Conservation (phyloP, 2,797 vertebrate species). For the Cichlasoma orientale region DNA sequence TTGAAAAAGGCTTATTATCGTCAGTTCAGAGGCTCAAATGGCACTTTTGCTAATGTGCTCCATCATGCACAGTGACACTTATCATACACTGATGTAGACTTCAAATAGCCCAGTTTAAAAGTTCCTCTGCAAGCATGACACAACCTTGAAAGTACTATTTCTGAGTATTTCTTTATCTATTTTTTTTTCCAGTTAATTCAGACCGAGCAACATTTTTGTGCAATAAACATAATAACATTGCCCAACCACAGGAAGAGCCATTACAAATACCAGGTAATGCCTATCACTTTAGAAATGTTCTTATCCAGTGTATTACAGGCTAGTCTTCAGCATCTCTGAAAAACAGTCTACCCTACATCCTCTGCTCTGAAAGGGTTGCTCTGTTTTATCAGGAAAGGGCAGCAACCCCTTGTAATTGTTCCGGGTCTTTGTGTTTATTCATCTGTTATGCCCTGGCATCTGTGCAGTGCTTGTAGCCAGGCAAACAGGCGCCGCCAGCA, state of each 20-base stretch:
- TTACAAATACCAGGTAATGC: constrained; percentile 39
- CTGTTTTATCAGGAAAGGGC: constrained; percentile 67
- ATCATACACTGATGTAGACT: constrained; percentile 25
- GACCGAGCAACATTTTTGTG: constrained; percentile 35
- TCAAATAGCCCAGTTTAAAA: constrained; percentile 1
- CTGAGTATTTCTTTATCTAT: constrained; percentile 19
- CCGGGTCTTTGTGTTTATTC: constrained; percentile 74
- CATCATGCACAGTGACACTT: constrained; percentile 29
- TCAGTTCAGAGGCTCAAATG: constrained; percentile 39
- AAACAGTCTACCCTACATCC: constrained; percentile 48
- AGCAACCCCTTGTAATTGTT: constrained; percentile 72
- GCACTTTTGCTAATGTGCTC: constrained; percentile 34
- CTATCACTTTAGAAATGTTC: constrained; percentile 20
- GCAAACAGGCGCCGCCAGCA: constrained; percentile 59
- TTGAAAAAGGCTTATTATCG: constrained; percentile 51
- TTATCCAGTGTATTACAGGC: constrained; percentile 6
- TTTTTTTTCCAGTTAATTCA: constrained; percentile 31
- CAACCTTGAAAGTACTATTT: constrained; percentile 25
- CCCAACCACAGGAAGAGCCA: constrained; percentile 41
- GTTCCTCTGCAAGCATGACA: constrained; percentile 31
- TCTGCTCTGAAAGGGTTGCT: constrained; percentile 43
- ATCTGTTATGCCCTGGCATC: constrained; percentile 75
- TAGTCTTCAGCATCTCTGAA: constrained; percentile 47
- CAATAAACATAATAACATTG: constrained; percentile 45
- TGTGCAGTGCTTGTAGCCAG: constrained; percentile 51